A percentile compares a stretch with the other conserved stretches of the same genome.
These are phyloP conservation scores for Aphyosemion australe DNA, from an alignment of 2,113 vertebrate species.

Conservation along the genomic window DNA sequence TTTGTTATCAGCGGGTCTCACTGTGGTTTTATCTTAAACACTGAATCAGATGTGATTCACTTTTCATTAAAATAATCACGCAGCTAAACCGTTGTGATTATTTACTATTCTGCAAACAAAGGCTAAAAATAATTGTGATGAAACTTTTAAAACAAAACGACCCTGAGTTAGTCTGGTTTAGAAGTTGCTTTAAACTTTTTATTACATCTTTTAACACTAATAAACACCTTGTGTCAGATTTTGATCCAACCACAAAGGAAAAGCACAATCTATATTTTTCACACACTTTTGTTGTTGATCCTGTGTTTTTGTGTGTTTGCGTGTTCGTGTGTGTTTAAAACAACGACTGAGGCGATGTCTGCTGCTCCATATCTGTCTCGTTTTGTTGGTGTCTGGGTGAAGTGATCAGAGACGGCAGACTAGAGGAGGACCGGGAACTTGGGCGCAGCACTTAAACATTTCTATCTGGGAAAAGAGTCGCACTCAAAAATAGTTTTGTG, in stretches of 20 bases:
- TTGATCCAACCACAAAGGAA: no score
- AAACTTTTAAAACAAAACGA: no score
- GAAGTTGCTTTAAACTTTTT: no score
- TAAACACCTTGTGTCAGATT: no score
- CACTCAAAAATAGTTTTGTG: background rate
- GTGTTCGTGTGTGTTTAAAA: background rate
- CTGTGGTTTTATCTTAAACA: background rate
- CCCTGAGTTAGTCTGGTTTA: no score
- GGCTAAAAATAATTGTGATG: background rate
- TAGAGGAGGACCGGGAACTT: slow-evolving; percentile 4
- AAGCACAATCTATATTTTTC: background rate
- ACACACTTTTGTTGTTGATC: background rate
- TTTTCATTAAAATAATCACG: background rate
- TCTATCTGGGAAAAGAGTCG: background rate
- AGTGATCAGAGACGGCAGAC: slow-evolving; percentile 14
- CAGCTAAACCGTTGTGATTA: background rate
- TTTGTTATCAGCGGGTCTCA: background rate
- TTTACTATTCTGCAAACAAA: background rate
- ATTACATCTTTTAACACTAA: no score
- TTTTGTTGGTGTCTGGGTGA: slow-evolving; percentile 23
- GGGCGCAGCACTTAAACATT: slow-evolving; percentile 10
- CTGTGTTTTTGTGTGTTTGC: background rate
- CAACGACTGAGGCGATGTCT: slow-evolving; percentile 3
- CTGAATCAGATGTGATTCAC: background rate
- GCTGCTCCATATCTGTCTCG: slow-evolving; percentile 60